Evolutionary conservation across 2,113 vertebrate genomes (phyloP), one percentile per base, ranked within the genome.

Genomic region (Mesoclemmys tuberculata): DNA sequence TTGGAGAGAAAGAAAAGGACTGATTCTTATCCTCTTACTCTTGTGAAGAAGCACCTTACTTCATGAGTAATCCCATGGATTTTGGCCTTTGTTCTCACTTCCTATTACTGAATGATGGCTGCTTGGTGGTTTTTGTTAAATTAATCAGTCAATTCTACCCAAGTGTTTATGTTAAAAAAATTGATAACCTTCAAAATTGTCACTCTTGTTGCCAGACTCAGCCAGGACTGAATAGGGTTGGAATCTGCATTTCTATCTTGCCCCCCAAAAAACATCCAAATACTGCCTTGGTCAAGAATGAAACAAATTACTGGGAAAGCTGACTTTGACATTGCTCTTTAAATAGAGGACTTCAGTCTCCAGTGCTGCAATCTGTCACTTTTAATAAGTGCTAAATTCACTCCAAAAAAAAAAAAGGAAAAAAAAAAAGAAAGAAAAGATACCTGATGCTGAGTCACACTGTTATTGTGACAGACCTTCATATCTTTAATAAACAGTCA

Each of bases 401-500:
- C 38, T 55, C 9, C 80, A 79, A 78, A 88, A 12, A 81, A 12
- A 4, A 71, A 44, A 54, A 89, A 85, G 84, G 82, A 88, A 22
- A 4, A 4, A 55, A 84, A 88, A 80, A 90, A 22, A 5, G 4
- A 55, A 85, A 35, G 8, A 38, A 84, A 22, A 78, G 22, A 12
- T 26, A 83, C 5, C 44, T 84, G 77, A 84, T 90, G 22, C 19
- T 85, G 81, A 91, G 35, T 91, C 78, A 93, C 44, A 68, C 54
- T 84, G 46, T 55, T 74, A 77, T 22, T 75, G 11, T 21, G 10
- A 81, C 41, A 81, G 93, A 84, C 21, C 74, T 88, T 88, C 68
- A 35, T 87, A 51, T 89, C 84, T 89, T 94, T 44, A 87, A 7
- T 82, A 95, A 93, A 90, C 24, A 94, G 48, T 48, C 21, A 8